Conservation (phyloP, 2,113 vertebrate species). For the Ochotona princeps region DNA sequence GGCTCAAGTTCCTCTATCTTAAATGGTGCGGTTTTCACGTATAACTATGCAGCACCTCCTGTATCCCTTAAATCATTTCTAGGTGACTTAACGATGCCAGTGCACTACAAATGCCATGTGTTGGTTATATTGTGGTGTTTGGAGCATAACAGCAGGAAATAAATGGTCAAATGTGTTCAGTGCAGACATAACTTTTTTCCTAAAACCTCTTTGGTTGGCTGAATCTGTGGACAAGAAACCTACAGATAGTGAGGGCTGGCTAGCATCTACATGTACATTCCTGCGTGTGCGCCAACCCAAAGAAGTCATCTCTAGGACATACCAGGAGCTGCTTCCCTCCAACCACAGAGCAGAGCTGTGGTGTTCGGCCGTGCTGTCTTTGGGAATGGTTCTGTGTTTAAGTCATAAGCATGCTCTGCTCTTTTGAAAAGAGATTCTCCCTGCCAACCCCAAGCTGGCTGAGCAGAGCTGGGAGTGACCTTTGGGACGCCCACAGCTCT, state of each 20-base stretch:
- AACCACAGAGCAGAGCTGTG: background rate
- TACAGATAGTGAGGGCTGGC: background rate
- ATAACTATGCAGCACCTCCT: background rate
- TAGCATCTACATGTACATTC: background rate
- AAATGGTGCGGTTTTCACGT: background rate
- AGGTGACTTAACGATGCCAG: background rate
- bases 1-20: background rate
- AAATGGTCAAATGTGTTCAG: background rate
- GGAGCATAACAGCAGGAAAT: background rate
- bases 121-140: background rate
- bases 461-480: background rate
- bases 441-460: background rate
- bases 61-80: background rate
- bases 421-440: constrained; percentile 5
- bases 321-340: background rate
- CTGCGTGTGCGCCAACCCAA: background rate
- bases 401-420: background rate
- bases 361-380: background rate
- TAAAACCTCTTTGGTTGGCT: background rate
- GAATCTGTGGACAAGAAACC: background rate
- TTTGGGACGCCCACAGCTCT: background rate
- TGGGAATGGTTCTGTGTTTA: background rate
- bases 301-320: background rate
- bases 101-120: background rate
- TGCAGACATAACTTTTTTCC: background rate